Evolutionary conservation across 2,113 vertebrate genomes (phyloP).

Genomic region (Albula glossodonta): DNA sequence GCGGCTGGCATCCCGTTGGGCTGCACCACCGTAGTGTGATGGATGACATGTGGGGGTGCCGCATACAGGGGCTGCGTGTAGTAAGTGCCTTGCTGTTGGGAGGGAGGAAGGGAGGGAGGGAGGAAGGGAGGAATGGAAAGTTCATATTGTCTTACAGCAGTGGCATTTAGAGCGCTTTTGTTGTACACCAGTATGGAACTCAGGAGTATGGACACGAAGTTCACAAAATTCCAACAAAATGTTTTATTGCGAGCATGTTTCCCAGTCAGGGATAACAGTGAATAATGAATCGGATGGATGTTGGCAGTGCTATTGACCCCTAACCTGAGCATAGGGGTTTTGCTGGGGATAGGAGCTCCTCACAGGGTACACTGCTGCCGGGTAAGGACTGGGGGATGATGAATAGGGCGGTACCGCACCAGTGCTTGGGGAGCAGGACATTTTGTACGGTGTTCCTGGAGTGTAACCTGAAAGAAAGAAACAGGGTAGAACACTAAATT

Average conservation of each 20-base stretch:
- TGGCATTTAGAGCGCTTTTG: background rate
- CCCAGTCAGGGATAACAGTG: background rate
- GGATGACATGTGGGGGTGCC: constrained; percentile 95
- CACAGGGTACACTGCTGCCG: constrained; percentile 89
- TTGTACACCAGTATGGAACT: background rate
- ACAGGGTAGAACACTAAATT: background rate
- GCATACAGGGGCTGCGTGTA: constrained; percentile 97
- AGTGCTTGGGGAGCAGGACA: constrained; percentile 93
- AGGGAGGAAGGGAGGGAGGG: constrained; percentile 53
- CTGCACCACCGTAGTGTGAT: constrained; percentile 98
- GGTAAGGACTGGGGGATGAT: constrained; percentile 89
- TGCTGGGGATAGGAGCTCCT: constrained; percentile 96
- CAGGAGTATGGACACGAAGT: background rate
- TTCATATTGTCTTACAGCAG: background rate
- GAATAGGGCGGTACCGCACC: constrained; percentile 90
- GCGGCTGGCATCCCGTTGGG: constrained; percentile 96
- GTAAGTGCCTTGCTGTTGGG: constrained; percentile 89
- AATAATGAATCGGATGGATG: background rate
- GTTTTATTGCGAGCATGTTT: background rate
- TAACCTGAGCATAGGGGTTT: constrained; percentile 93
- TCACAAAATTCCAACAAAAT: too few species aligned
- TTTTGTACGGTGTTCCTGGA: constrained; percentile 94
- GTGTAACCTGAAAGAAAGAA: constrained; percentile 79
- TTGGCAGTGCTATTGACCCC: background rate
- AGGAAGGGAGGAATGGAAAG: constrained; percentile 50